These are phyloP conservation scores for Coturnix japonica DNA, from an alignment of 2,113 vertebrate species.

Conservation along the genomic window DNA sequence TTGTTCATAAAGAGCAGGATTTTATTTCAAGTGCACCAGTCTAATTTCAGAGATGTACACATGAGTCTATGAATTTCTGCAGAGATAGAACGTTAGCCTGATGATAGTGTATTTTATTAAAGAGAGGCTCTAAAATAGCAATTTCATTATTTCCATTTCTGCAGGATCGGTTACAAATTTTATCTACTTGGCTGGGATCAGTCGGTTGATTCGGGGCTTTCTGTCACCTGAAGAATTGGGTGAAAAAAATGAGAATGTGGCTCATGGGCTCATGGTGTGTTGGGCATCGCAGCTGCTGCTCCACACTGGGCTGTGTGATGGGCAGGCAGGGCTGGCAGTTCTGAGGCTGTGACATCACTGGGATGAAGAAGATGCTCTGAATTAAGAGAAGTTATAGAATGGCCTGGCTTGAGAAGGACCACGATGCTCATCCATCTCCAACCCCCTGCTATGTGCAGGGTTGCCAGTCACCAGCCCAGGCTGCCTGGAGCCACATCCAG, in stretches of 20 bases:
- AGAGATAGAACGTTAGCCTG: not conserved
- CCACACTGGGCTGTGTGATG: not conserved
- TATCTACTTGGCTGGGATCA: not conserved
- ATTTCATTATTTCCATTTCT: constrained; percentile 16
- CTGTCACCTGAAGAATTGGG: not conserved
- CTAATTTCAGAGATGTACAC: constrained; percentile 46
- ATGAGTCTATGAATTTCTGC: not conserved
- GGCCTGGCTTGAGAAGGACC: no score
- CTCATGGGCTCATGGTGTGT: not conserved
- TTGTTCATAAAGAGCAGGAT: constrained; percentile 5
- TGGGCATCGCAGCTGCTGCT: fast-evolving
- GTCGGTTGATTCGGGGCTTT: not conserved
- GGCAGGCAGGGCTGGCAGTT: not conserved
- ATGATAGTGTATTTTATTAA: constrained; percentile 14
- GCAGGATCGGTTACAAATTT: not conserved
- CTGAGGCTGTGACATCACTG: not conserved
- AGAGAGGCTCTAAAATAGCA: not conserved
- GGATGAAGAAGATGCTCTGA: not conserved
- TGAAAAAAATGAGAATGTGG: not conserved
- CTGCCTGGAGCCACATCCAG: no score
- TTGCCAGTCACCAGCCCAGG: no score
- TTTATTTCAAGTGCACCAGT: constrained; percentile 39
- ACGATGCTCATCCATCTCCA: no score
- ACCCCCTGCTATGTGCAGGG: no score
- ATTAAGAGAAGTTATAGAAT: not conserved